These are phyloP conservation scores for Speoplatyrhinus poulsoni DNA, from an alignment of 2,113 vertebrate genomes.

Conservation along the genomic window DNA sequence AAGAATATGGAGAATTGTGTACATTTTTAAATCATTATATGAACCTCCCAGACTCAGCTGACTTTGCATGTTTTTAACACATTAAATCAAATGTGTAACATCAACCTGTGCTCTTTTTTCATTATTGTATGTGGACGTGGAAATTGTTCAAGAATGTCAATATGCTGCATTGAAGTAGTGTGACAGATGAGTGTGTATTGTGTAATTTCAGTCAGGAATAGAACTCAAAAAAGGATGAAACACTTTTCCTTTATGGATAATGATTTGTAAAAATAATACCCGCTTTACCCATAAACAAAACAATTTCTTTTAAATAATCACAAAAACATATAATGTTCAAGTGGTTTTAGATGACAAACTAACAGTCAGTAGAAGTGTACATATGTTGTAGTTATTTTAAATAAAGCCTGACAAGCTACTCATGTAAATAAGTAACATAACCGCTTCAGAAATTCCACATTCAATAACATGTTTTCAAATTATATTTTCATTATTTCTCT, in stretches of 20 bases:
- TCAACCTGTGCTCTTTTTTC: conserved; percentile 22
- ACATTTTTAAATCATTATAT: conserved; percentile 39
- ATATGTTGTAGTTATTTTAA: conserved; percentile 3
- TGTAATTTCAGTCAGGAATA: neutral
- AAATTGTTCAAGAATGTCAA: neutral
- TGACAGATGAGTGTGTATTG: neutral
- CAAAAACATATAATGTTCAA: neutral
- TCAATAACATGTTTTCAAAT: conserved; percentile 10
- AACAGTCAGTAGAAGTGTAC: neutral
- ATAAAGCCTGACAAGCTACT: conserved; percentile 17
- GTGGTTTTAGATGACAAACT: conserved; percentile 10
- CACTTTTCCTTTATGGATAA: conserved; percentile 38
- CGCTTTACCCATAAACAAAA: conserved; percentile 34
- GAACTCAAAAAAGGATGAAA: conserved; percentile 14
- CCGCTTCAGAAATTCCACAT: neutral
- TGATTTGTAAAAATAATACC: conserved; percentile 49
- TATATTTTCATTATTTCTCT: conserved; percentile 17
- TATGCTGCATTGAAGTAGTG: neutral
- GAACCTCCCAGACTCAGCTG: conserved; percentile 50
- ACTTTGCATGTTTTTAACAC: conserved; percentile 71
- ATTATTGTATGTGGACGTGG: neutral
- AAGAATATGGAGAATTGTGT: conserved; percentile 24
- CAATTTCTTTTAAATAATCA: too few species aligned
- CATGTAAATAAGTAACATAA: conserved; percentile 1
- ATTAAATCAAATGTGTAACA: conserved; percentile 65